Evolutionary conservation across 2,888 invertebrate genomes (phyloP), one percentile per base, ranked within the genome.

Genomic region (Brachyopa scutellaris): DNA sequence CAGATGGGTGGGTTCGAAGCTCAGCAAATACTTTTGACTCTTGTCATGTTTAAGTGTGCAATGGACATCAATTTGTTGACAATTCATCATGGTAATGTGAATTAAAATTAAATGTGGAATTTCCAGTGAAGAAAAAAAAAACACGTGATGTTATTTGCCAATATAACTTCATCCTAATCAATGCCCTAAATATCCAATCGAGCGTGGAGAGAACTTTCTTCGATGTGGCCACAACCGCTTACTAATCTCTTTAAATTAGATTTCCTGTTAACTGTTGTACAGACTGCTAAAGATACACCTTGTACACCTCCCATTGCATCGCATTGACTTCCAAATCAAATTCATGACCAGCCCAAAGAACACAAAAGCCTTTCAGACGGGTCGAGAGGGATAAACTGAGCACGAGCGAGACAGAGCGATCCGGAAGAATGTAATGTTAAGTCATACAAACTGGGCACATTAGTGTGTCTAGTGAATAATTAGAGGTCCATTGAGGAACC

Each of bases 261-360:
- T 82, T 82, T 82, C 82, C 82, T 82, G 82, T 82, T 82, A 82
- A 77, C 82, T 82, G 72, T 77, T 72, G 59, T 77, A 57, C 55
- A 51, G 61, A 66, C 70, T 66, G 57, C 61, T 77, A 40, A 42
- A 77, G 59, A 77, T 82, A 66, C 70, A 82, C 70, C 64, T 62
- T 38, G 45, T 47, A 38, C 53, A 45, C 19, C 17, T 57, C 19
- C 47, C 57, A 51, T 51, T 31, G 49, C 19, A 38, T 17, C 62
- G 57, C n/a, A 49, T 13, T 21, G 40, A 19, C 36, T 33, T 62
- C 74, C 62, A 64, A 80, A 70, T 80, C 76, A 76, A 74, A 69
- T 76, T 64, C 80, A 69, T 42, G 53, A 57, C 67, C 66, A 36
- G 21, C 29, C 42, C 13, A 19, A 49, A 21, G 59, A 51, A 29